phyloP scores from a whole-genome alignment of 1,140 invertebrate genomes.

The Drosophila setifemur region DNA sequence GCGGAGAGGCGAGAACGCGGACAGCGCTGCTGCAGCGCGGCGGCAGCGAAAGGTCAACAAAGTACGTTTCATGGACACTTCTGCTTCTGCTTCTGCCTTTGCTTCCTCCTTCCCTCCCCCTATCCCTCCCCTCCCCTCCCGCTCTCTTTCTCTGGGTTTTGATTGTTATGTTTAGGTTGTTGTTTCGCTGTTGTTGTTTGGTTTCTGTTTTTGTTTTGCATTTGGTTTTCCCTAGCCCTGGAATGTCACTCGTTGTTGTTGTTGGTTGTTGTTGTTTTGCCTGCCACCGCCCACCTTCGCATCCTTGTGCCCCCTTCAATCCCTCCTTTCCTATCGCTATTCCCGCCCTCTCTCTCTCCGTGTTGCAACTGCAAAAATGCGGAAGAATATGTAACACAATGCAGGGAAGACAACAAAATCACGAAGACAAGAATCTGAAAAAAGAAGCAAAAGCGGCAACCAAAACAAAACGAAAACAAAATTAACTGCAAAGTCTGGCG shows the following conservation, averaged over 20 bases:
- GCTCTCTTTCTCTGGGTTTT: neutral
- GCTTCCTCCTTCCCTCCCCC: neutral
- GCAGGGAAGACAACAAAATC: slow-evolving; percentile 16
- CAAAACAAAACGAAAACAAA: slow-evolving; percentile 19
- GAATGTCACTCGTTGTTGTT: slow-evolving; percentile 13
- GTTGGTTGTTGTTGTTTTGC: neutral
- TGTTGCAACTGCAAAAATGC: slow-evolving; percentile 32
- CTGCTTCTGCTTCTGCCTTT: neutral
- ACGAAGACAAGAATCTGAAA: slow-evolving; percentile 5
- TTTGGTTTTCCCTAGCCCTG: slow-evolving; percentile 8
- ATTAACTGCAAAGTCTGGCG: slow-evolving; percentile 30
- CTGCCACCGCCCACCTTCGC: slow-evolving; percentile 2
- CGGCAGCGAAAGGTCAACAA: slow-evolving; percentile 65
- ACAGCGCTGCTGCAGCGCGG: slow-evolving; percentile 7
- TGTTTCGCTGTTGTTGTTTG: slow-evolving; percentile 16
- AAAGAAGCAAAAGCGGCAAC: slow-evolving; percentile 7
- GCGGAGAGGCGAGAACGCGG: neutral
- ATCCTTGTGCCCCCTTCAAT: slow-evolving; percentile 10
- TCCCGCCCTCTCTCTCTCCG: neutral
- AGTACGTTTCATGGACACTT: slow-evolving; percentile 56
- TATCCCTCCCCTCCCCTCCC: too few species aligned
- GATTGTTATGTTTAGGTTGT: neutral
- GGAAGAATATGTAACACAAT: slow-evolving; percentile 43
- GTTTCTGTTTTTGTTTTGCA: neutral
- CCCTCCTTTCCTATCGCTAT: neutral